These are phyloP conservation scores for Glaucomys volans DNA, from an alignment of 2,113 vertebrate genomes.

Conservation along the genomic window DNA sequence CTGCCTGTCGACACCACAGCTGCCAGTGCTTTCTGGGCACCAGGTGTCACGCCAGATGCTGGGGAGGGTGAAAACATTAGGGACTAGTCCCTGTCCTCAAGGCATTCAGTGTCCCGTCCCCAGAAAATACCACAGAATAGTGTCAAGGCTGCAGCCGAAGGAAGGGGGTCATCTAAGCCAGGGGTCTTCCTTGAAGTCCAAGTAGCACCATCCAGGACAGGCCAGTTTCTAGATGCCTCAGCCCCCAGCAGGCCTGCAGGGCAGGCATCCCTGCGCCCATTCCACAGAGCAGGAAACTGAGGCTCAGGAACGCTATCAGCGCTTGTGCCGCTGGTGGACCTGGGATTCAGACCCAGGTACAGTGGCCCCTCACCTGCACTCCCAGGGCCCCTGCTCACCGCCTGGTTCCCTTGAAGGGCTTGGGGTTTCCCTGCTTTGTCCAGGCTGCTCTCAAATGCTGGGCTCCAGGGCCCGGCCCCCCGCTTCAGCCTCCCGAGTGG, in stretches of 20 bases:
- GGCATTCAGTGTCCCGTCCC: not conserved
- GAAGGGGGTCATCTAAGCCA: not conserved
- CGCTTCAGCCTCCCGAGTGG: not conserved
- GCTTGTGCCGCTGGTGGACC: not conserved
- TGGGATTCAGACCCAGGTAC: not conserved
- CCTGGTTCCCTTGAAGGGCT: not conserved
- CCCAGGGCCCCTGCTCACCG: not conserved
- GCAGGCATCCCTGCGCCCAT: not conserved
- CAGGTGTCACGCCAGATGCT: not conserved
- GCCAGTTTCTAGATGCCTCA: rapidly evolving
- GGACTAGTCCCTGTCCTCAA: not conserved
- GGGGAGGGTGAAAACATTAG: too few species aligned
- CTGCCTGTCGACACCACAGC: not conserved
- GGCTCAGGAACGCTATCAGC: not conserved
- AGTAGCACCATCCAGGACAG: not conserved
- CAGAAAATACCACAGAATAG: not conserved
- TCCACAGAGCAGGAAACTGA: not conserved
- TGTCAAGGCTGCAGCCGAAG: not conserved
- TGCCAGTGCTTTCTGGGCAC: not conserved
- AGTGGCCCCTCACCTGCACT: not conserved
- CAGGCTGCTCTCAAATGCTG: not conserved
- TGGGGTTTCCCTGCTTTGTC: too few species aligned
- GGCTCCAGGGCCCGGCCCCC: not conserved
- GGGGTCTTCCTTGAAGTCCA: not conserved
- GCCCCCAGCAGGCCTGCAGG: not conserved